Evolutionary conservation across 2,797 vertebrate species (phyloP).

Genomic region (Micromesistius poutassou): DNA sequence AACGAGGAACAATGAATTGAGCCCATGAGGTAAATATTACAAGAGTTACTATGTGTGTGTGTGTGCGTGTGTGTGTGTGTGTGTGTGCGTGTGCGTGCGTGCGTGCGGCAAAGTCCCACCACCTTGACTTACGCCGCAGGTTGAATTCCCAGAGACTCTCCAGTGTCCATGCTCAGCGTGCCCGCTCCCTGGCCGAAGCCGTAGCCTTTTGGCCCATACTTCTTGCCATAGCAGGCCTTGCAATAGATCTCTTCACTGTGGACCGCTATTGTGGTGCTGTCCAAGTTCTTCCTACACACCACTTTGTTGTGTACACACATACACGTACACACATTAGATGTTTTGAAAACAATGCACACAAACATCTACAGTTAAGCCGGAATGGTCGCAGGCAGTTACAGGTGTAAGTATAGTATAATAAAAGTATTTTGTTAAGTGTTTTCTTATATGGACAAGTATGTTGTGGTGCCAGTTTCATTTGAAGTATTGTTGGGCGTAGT

Average conservation of each 20-base stretch:
- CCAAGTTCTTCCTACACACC: slow-evolving; percentile 91
- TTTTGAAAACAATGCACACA: neutral
- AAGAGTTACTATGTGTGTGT: neutral
- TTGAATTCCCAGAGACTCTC: slow-evolving; percentile 85
- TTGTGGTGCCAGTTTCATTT: slow-evolving; percentile 42
- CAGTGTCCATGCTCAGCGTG: slow-evolving; percentile 88
- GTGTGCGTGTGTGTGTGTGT: neutral
- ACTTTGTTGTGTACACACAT: slow-evolving; percentile 63
- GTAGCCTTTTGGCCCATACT: slow-evolving; percentile 94
- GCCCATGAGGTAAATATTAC: neutral
- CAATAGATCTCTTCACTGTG: slow-evolving; percentile 92
- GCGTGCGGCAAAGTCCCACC: too few species aligned
- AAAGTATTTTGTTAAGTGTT: too few species aligned
- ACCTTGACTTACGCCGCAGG: slow-evolving; percentile 77
- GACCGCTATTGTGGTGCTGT: slow-evolving; percentile 92
- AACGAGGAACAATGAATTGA: neutral
- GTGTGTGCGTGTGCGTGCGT: slow-evolving; percentile 1
- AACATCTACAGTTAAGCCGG: neutral
- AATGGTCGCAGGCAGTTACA: neutral
- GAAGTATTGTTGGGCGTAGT: slow-evolving; percentile 47
- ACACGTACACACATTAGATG: slow-evolving; percentile 11
- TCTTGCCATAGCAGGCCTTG: slow-evolving; percentile 94
- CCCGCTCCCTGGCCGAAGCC: slow-evolving; percentile 91
- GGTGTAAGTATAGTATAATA: too few species aligned
- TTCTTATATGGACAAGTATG: slow-evolving; percentile 17